Evolutionary conservation across 2,113 vertebrate species (phyloP).

Genomic region (Muntiacus muntjak): DNA sequence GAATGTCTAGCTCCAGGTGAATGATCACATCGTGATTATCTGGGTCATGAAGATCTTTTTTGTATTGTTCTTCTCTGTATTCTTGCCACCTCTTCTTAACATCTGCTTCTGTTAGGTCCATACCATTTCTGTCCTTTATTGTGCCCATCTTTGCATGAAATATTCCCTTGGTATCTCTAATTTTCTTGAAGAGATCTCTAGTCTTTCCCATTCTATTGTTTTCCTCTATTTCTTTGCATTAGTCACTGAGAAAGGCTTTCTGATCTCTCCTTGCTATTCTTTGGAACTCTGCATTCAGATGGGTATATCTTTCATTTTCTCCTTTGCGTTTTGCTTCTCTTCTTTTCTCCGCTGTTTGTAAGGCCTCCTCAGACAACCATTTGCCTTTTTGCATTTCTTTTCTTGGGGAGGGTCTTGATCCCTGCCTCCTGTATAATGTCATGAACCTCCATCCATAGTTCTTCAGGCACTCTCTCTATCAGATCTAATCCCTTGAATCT

Average conservation of each 20-base stretch:
- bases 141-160: too few species aligned
- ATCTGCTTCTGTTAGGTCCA: background rate
- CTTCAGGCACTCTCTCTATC: background rate
- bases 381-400: background rate
- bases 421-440: background rate
- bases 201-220: background rate
- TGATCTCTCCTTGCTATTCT: background rate
- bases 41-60: background rate
- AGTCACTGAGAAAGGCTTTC: background rate
- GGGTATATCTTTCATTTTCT: background rate
- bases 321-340: rapidly evolving
- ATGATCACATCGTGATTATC: background rate
- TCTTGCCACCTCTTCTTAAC: background rate
- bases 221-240: background rate
- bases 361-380: background rate
- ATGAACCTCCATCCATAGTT: background rate
- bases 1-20: background rate
- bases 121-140: too few species aligned
- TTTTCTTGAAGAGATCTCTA: background rate
- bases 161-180: too few species aligned
- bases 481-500: background rate
- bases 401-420: background rate
- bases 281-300: background rate
- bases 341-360: background rate
- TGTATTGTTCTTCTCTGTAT: background rate